A percentile compares a stretch with the other conserved stretches of the same genome.
Conservation (phyloP, 2,888 invertebrate genomes). For the Ectemnius continuus region DNA sequence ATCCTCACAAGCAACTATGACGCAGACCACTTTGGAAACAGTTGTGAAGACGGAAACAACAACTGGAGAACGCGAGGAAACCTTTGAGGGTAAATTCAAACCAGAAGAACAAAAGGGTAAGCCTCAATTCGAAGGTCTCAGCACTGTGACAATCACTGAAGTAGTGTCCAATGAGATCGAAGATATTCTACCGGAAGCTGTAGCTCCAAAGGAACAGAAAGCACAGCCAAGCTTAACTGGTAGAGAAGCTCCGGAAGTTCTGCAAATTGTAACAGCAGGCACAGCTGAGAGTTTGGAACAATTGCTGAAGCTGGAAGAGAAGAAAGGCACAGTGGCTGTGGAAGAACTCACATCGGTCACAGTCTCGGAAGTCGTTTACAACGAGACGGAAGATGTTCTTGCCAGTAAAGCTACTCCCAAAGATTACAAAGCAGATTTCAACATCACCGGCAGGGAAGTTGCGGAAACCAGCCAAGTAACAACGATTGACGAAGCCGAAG, state of each 20-base stretch:
- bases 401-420: constrained; percentile 63
- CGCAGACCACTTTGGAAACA: constrained; percentile 63
- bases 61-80: constrained; percentile 75
- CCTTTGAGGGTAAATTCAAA: constrained; percentile 61
- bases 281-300: constrained; percentile 65
- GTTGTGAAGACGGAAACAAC: constrained; percentile 68
- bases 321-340: constrained; percentile 64
- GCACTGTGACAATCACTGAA: constrained; percentile 62
- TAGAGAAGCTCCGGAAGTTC: constrained; percentile 76
- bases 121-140: constrained; percentile 56
- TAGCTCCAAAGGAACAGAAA: constrained; percentile 59
- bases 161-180: constrained; percentile 63
- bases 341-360: constrained; percentile 62
- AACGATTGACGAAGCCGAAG: constrained; percentile 57
- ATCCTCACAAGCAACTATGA: constrained; percentile 64
- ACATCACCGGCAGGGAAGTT: constrained; percentile 69
- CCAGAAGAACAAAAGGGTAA: constrained; percentile 60
- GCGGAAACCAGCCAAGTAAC: constrained; percentile 67
- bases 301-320: constrained; percentile 59
- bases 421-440: constrained; percentile 70
- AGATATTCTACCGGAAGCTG: constrained; percentile 43
- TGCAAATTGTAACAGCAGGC: constrained; percentile 69
- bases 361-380: constrained; percentile 62
- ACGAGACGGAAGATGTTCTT: constrained; percentile 60
- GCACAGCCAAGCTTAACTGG: constrained; percentile 67